Base-by-base conservation (phyloP, 2,113 vertebrate genomes). In the Rhegmatorhina hoffmannsi region DNA sequence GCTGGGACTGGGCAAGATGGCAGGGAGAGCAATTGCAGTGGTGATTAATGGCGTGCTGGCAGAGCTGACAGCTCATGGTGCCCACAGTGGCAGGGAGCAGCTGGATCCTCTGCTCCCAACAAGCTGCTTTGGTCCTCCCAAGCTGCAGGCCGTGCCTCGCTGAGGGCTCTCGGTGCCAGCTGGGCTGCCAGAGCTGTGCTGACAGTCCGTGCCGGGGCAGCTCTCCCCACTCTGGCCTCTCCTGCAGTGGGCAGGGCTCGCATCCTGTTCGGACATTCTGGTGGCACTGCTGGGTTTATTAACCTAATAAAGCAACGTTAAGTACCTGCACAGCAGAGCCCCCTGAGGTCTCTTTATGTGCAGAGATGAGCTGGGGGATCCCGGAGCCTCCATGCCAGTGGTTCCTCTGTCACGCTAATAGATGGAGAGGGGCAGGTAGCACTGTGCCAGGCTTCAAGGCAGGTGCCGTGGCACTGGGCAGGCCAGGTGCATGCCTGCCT, bases 301-400 rank as follows among this genome's bases (percentile, higher is more conserved):
- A 91, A 92, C 92, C 90, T 68, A 79, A 88, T 95, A 96, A 96
- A 97, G 47, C 94, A 95, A 36, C 19, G 69, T 86, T 82, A 95
- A 87, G 94, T 92, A 66, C 47, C 23, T 9, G 7, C 68, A 5
- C 31, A 13, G 67, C 17, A 28, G 87, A 86, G 93, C 77, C 66
- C 84, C 68, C 89, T 21, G 90, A 82, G 84, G 89, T 82, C n/a
- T 75, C 81, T 94, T 81, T 79, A n/a, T 49, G 74, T 40, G 91
- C 84, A 8, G 34, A 40, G 93, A 72, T 88, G 93, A 90, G 64
- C 92, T 1, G 21, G 90, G 94, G 84, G 89, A 92, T 94, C 67
- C 78, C 60, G 10, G 58, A 14, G 89, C 64, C 82, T 33, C 44
- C 3, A 49, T 21, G 11, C 83, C 7, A 64, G 31, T 47, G 90